phyloP scores from a whole-genome alignment of 2,113 vertebrate genomes.

The Chionis minor region DNA sequence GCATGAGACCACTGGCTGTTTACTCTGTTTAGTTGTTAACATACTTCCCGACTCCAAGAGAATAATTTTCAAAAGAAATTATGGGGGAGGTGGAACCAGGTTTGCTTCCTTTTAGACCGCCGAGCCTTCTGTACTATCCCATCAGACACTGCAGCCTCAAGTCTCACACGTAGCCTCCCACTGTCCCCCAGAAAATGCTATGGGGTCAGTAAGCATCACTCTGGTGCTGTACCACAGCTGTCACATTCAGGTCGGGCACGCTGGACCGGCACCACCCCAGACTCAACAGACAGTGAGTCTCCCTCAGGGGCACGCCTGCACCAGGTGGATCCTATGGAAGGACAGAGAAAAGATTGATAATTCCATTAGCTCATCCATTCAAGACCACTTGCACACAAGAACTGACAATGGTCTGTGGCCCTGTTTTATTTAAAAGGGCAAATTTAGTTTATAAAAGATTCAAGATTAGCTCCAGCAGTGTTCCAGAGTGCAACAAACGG shows the following conservation, averaged over 20 bases:
- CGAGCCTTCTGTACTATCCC: neutral
- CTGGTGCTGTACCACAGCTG: neutral
- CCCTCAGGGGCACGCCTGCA: neutral
- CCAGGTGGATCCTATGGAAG: neutral
- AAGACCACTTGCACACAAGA: neutral
- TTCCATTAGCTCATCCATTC: neutral
- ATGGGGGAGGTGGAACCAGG: neutral
- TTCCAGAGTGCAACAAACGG: neutral
- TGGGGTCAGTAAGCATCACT: neutral
- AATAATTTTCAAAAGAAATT: neutral
- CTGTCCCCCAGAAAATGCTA: neutral
- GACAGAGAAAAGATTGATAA: neutral
- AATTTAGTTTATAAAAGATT: neutral
- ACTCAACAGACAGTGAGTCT: neutral
- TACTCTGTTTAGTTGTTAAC: neutral
- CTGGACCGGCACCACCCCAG: neutral
- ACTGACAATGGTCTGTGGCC: fast-evolving
- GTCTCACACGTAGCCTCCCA: neutral
- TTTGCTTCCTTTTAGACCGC: neutral
- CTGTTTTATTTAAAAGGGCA: neutral
- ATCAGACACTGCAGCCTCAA: neutral
- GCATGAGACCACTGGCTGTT: neutral
- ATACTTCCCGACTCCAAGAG: neutral
- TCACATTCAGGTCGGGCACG: neutral
- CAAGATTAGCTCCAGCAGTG: neutral